phyloP scores from a whole-genome alignment of 2,888 invertebrate species.

The Papilio elwesi region DNA sequence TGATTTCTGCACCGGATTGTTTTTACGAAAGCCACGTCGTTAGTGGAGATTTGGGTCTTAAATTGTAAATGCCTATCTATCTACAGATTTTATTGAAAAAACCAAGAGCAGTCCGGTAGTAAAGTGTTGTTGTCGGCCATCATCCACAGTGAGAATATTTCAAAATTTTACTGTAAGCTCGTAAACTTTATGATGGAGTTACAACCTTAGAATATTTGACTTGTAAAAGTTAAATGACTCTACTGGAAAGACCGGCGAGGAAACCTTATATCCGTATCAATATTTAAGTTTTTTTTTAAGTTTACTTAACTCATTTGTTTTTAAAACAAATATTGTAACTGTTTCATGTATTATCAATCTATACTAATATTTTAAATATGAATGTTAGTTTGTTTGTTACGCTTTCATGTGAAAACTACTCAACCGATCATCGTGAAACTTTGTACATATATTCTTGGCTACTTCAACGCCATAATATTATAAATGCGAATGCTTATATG shows the following conservation, averaged over 20 bases:
- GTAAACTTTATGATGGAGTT: conserved; percentile 22
- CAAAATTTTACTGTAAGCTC: conserved; percentile 26
- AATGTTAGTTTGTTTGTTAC: no score
- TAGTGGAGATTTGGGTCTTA: neutral
- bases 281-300: neutral
- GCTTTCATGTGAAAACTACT: no score
- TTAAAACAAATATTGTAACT: no score
- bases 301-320: no score
- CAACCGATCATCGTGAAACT: no score
- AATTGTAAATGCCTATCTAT: neutral
- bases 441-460: no score
- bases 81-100: neutral
- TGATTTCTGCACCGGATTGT: neutral
- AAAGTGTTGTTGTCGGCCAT: neutral
- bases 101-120: neutral
- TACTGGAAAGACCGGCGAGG: conserved; percentile 1
- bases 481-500: no score
- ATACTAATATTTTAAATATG: no score
- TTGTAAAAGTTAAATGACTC: conserved; percentile 33
- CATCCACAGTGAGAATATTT: conserved; percentile 15
- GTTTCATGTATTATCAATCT: no score
- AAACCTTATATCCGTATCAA: neutral
- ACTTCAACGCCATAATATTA: no score
- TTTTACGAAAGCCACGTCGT: neutral
- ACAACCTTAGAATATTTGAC: conserved; percentile 33